These are phyloP conservation scores for Dermolepida albohirtum DNA, from an alignment of 2,888 invertebrate genomes.

Conservation along the genomic window DNA sequence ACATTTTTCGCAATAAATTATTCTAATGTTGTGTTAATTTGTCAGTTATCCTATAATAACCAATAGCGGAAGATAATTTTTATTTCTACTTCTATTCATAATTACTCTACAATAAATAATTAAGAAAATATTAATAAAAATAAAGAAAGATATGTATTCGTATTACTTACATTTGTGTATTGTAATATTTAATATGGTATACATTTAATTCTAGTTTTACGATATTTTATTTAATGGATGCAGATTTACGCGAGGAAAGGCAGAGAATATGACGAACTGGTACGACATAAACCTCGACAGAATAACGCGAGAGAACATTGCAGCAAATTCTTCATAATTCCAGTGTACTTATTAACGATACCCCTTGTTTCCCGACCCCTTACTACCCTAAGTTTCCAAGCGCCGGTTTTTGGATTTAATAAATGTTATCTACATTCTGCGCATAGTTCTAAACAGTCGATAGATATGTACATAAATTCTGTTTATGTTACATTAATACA, in stretches of 20 bases:
- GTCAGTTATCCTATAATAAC: too few species aligned
- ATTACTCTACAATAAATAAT: too few species aligned
- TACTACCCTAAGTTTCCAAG: constrained; percentile 52
- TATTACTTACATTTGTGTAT: too few species aligned
- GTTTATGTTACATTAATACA: too few species aligned
- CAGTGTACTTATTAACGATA: constrained; percentile 55
- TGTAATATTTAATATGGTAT: too few species aligned
- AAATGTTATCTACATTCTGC: constrained; percentile 36
- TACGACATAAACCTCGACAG: constrained; percentile 49
- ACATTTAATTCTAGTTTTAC: too few species aligned
- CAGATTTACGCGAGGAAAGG: constrained; percentile 44
- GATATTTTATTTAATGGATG: constrained; percentile 44
- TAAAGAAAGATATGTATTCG: too few species aligned
- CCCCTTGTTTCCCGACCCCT: constrained; percentile 46
- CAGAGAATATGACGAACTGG: constrained; percentile 49
- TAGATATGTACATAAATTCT: constrained; percentile 1
- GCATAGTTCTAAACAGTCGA: constrained; percentile 31
- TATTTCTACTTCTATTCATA: too few species aligned
- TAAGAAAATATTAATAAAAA: too few species aligned
- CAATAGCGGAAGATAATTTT: too few species aligned
- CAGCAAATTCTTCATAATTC: constrained; percentile 57
- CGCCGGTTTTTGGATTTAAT: constrained; percentile 57
- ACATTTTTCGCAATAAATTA: too few species aligned
- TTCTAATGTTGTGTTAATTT: too few species aligned
- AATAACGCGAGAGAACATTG: constrained; percentile 50